Conservation (phyloP, 2,113 vertebrate genomes). For the Phaethornis superciliosus region DNA sequence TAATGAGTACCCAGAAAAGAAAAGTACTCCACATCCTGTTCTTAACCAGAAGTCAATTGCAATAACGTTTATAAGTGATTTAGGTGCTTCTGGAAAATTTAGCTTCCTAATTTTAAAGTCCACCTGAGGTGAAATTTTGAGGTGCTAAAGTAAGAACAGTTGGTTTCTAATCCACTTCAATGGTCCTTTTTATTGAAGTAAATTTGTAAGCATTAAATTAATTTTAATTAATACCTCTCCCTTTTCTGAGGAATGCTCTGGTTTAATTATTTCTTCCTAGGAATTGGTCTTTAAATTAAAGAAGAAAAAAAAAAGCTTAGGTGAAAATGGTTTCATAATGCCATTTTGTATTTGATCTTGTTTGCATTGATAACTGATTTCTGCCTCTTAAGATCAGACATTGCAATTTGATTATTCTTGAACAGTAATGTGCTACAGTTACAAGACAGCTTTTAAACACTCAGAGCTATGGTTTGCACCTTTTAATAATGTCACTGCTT, state of each 20-base stretch:
- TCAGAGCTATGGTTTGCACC: not conserved
- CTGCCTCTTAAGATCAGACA: not conserved
- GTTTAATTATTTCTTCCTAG: not conserved
- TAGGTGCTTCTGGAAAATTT: not conserved
- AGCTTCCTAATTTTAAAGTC: not conserved
- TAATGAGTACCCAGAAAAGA: not conserved
- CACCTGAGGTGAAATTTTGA: not conserved
- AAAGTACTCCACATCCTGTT: not conserved
- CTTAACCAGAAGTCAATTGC: not conserved
- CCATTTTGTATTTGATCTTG: not conserved
- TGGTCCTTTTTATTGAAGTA: not conserved
- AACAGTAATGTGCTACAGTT: not conserved
- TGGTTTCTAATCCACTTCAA: not conserved
- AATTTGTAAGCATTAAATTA: not conserved
- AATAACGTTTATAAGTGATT: not conserved
- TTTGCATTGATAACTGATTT: not conserved
- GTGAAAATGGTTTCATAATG: not conserved
- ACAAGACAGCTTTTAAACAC: not conserved
- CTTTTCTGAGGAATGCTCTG: not conserved
- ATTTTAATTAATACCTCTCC: not conserved
- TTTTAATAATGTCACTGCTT: not conserved
- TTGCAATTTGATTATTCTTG: not conserved
- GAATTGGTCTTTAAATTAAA: not conserved
- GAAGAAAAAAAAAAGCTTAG: not conserved
- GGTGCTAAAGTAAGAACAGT: not conserved